Percentiles rank a stretch among this genome's conserved stretches.
Evolutionary conservation across 2,888 invertebrate genomes (phyloP).

Genomic region (Hydraecia micacea): DNA sequence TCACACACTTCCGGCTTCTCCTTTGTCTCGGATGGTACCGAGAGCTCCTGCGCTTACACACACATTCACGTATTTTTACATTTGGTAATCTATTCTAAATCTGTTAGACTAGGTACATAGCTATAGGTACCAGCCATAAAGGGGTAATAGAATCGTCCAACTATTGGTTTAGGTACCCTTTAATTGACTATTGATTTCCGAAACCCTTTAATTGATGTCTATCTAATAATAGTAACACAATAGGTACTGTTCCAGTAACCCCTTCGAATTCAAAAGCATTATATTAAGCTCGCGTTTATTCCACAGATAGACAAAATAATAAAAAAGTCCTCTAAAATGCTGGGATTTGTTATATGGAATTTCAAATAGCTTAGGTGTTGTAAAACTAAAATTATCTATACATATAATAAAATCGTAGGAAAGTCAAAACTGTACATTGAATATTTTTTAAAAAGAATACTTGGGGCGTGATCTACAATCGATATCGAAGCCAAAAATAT

Average conservation of each 20-base stretch:
- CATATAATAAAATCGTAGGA: no score
- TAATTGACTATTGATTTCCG: conserved; percentile 34
- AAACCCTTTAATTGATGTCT: conserved; percentile 6
- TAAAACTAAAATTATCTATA: background rate
- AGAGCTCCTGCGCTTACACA: no score
- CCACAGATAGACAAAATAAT: no score
- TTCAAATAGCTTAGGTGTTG: background rate
- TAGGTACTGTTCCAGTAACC: background rate
- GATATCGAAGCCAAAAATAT: no score
- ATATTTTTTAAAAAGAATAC: no score
- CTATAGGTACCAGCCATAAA: background rate
- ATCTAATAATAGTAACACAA: conserved; percentile 1
- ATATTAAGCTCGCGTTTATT: no score
- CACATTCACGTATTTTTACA: background rate
- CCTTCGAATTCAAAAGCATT: background rate
- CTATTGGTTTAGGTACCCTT: conserved; percentile 9
- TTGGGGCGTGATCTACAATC: no score
- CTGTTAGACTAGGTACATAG: background rate
- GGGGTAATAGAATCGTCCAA: background rate
- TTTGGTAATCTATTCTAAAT: background rate
- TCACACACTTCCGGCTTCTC: no score
- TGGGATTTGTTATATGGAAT: background rate
- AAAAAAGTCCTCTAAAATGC: background rate
- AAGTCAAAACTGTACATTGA: no score
- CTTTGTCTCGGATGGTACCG: no score